phyloP scores from a whole-genome alignment of 2,888 invertebrate species.

The Drepana falcataria region DNA sequence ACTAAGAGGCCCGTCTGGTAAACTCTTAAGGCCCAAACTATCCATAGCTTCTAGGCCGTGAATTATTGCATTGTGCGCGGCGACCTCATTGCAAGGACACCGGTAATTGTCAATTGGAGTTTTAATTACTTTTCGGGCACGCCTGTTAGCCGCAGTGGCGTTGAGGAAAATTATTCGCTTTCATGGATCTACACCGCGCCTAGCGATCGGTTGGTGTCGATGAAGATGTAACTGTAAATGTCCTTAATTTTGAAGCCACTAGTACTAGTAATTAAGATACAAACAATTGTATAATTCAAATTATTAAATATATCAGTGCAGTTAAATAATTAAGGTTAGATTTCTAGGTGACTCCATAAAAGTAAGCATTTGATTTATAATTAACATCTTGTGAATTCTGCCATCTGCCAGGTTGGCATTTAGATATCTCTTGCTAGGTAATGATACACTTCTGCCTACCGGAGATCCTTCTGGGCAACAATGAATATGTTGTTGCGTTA shows the following conservation, averaged over 20 bases:
- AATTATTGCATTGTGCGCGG: slow-evolving; percentile 31
- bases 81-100: slow-evolving; percentile 34
- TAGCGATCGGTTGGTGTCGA: neutral
- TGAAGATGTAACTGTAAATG: neutral
- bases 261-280: too few relatives aligned
- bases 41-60: slow-evolving; percentile 6
- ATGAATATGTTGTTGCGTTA: too few relatives aligned
- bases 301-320: too few relatives aligned
- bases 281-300: too few relatives aligned
- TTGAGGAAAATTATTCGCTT: slow-evolving; percentile 7
- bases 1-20: neutral
- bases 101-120: slow-evolving; percentile 34
- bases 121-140: slow-evolving; percentile 38
- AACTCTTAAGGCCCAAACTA: neutral
- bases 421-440: too few relatives aligned
- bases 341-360: too few relatives aligned
- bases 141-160: slow-evolving; percentile 22
- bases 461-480: too few relatives aligned
- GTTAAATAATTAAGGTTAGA: too few relatives aligned
- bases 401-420: too few relatives aligned
- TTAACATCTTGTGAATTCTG: too few relatives aligned
- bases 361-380: too few relatives aligned
- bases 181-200: neutral
- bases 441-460: too few relatives aligned
- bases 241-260: neutral